Base-by-base conservation (phyloP, 2,888 invertebrate genomes). In the Drosophila anceps region DNA sequence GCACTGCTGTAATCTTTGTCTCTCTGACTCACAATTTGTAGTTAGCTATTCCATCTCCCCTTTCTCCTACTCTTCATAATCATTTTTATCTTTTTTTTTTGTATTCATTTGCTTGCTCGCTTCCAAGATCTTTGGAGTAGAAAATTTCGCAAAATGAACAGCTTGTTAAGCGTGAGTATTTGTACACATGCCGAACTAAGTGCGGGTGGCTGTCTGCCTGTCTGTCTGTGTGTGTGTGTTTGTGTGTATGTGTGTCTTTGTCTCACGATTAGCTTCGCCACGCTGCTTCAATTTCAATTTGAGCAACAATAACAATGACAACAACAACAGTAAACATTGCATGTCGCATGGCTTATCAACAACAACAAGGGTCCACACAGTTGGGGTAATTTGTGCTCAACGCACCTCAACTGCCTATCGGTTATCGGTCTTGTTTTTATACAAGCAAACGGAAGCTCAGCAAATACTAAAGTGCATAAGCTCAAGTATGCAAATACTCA, bases 81-180 rank as follows among this genome's bases (percentile, higher is more conserved):
- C 64, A 67, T 66, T 63, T 79, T 82, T 79, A 82, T 87, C 80
- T 78, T 58, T 55, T 67, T 76, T 87, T 78, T 78, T 58, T 55
- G 64, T 76, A 76, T 68, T 79, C 59, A 69, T 73, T 70, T 82
- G 73, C 69, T 74, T 74, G 73, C 68, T 60, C 58, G 51, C 46
- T 82, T 66, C 20, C 24, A 50, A 78, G 87, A 78, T 80, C 75
- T 78, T 55, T 70, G 73, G 37, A 59, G 76, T 73, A 72, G 62
- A 79, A 82, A 70, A 81, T 79, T 83, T 79, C 50, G 74, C 82
- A 77, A 74, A 69, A 59, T 64, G 68, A 77, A 59, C 69, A 73
- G 57, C 60, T 69, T 69, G 59, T 62, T 72, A 51, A 63, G 69
- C 60, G 24, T 66, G 41, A 31, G 46, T 43, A 46, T 53, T 39